phyloP scores from a whole-genome alignment of 1,140 invertebrate genomes.

The Trinorchestia longiramus region DNA sequence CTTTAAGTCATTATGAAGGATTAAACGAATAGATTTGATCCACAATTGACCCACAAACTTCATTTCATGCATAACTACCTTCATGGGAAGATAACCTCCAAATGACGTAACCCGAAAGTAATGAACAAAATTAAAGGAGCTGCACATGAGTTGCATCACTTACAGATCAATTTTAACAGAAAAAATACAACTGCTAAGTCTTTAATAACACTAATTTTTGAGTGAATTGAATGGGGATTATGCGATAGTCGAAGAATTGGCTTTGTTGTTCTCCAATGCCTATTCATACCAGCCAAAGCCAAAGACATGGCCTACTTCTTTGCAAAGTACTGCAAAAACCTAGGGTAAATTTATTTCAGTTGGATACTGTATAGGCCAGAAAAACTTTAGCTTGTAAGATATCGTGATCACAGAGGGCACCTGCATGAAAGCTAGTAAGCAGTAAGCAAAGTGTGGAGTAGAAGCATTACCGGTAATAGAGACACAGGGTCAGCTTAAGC shows the following conservation, averaged over 20 bases:
- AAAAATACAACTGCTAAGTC: background rate
- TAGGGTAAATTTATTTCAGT: no score
- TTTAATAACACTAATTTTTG: background rate
- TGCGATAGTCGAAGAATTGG: background rate
- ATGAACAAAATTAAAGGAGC: background rate
- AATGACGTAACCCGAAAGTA: background rate
- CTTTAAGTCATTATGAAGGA: no score
- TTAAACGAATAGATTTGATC: no score
- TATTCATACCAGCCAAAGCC: background rate
- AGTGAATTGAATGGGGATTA: background rate
- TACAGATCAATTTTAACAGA: no score
- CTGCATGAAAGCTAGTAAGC: background rate
- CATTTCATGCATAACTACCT: no score
- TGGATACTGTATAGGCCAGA: background rate
- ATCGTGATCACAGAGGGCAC: background rate
- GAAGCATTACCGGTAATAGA: background rate
- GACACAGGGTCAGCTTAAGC: background rate
- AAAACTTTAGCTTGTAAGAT: background rate
- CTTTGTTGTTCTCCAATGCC: background rate
- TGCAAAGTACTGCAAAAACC: no score
- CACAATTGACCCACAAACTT: no score
- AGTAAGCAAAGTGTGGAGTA: background rate
- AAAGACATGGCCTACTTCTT: no score
- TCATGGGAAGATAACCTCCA: no score
- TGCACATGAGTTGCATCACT: background rate